Evolutionary conservation across 2,113 vertebrate species (phyloP).

Genomic region (Megaleporinus macrocephalus): DNA sequence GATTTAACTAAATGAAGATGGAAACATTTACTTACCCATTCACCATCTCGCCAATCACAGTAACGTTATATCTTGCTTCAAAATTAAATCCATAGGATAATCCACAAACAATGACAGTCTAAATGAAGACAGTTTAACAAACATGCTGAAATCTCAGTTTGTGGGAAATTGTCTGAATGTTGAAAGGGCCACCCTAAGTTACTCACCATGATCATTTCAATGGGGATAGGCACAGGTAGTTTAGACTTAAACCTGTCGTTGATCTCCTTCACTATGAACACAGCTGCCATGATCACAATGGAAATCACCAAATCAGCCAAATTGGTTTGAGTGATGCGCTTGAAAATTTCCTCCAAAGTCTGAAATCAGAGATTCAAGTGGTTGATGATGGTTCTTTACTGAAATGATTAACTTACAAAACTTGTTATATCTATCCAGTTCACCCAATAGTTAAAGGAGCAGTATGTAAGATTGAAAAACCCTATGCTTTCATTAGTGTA

Average conservation of each 20-base stretch:
- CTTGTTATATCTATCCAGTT: no score
- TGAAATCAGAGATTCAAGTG: conserved; percentile 60
- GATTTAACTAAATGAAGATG: not conserved
- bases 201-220: conserved; percentile 91
- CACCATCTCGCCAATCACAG: conserved; percentile 81
- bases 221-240: conserved; percentile 89
- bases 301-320: conserved; percentile 88
- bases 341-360: conserved; percentile 83
- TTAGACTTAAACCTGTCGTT: conserved; percentile 89
- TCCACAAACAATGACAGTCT: conserved; percentile 89
- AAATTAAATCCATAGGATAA: conserved; percentile 86
- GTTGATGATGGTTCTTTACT: not conserved
- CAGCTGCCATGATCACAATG: conserved; percentile 81
- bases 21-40: conserved; percentile 79
- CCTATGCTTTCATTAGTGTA: no score
- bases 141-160: not conserved
- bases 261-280: conserved; percentile 89
- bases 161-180: not conserved
- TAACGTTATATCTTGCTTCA: conserved; percentile 75
- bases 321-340: conserved; percentile 83
- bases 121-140: conserved; percentile 40
- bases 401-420: not conserved
- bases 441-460: no score
- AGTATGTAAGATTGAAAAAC: no score
- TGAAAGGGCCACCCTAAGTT: not conserved